Base-by-base conservation (phyloP, 2,113 vertebrate genomes). In the Hepsetus odoe region DNA sequence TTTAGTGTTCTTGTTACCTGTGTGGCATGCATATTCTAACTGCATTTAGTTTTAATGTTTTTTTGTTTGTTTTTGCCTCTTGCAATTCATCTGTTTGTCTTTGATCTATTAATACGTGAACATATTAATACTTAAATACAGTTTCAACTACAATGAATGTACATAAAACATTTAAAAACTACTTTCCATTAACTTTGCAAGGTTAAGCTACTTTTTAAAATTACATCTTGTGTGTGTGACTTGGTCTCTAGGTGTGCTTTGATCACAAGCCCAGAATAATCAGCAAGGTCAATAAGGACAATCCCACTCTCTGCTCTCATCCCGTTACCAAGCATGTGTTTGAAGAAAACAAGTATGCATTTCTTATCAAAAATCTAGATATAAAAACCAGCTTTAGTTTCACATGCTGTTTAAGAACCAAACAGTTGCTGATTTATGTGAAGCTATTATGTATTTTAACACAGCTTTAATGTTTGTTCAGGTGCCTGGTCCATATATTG, bases 181-280 rank as follows among this genome's bases (percentile, higher is more conserved):
- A 22, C 4, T 1, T 33, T 70, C n/a, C 51, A 1, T 55, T 22
- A 11, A 7, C 51, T 24, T 61, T n/a, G 16, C 24, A 16, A 6
- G 32, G 55, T 59, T 59, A 58, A 73, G 65, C 72, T 16, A 40
- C 30, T n/a, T 72, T 38, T 49, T 44, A 32, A 46, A 74, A 9
- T 38, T 79, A 76, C 49, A 8, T 32, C 59, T 76, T 32, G 12
- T 24, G 24, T 64, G 28, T 78, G 56, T 84, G 81, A 51, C 62
- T 28, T 80, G 55, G 40, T 83, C 28, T 81, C 16, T 87, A 99
- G 98, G 96, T 95, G 87, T 99, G 98, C 91, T 99, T 99, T 92
- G 97, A 99, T 90, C 96, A 98, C 91, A 99, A 99, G 86, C 98
- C 98, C 78, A 93, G 97, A 94, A 99, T 97, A 89, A 98, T 99